Evolutionary conservation across 2,888 invertebrate genomes (phyloP).

Genomic region (Drosophila niveifrons): DNA sequence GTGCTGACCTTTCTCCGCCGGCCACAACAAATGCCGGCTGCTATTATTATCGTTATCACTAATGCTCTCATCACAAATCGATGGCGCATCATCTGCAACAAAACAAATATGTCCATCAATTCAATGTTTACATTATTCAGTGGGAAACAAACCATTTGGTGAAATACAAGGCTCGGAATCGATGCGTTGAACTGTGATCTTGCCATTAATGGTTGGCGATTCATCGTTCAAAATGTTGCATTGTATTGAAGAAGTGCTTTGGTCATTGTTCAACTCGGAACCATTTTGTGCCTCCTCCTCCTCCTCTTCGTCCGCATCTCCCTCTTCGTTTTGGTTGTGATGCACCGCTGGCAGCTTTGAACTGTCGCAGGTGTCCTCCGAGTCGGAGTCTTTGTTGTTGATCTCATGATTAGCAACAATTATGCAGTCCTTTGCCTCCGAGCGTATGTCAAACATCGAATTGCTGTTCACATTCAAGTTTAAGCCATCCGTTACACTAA

Average conservation of each 20-base stretch:
- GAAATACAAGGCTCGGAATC: constrained; percentile 44
- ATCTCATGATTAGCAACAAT: constrained; percentile 30
- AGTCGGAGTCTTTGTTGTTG: constrained; percentile 70
- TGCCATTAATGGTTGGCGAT: constrained; percentile 35
- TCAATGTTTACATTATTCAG: background rate
- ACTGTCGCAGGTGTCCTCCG: constrained; percentile 63
- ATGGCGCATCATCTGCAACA: constrained; percentile 41
- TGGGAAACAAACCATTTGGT: constrained; percentile 44
- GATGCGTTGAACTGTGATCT: constrained; percentile 45
- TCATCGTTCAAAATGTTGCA: constrained; percentile 54
- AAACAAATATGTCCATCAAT: background rate
- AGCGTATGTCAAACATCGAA: constrained; percentile 83
- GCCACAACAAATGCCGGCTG: constrained; percentile 45
- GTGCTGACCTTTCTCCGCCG: constrained; percentile 47
- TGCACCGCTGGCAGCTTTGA: constrained; percentile 14
- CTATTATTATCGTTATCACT: constrained; percentile 56
- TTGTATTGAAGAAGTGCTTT: constrained; percentile 53
- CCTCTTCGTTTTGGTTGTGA: background rate
- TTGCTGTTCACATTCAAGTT: constrained; percentile 83
- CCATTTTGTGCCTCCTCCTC: constrained; percentile 29
- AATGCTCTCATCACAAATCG: constrained; percentile 40
- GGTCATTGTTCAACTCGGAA: constrained; percentile 52
- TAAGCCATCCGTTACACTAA: constrained; percentile 79
- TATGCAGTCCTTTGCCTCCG: constrained; percentile 64
- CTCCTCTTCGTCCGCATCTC: background rate